Conservation (phyloP, 1,140 invertebrate genomes). For the Drosophila biarmipes region DNA sequence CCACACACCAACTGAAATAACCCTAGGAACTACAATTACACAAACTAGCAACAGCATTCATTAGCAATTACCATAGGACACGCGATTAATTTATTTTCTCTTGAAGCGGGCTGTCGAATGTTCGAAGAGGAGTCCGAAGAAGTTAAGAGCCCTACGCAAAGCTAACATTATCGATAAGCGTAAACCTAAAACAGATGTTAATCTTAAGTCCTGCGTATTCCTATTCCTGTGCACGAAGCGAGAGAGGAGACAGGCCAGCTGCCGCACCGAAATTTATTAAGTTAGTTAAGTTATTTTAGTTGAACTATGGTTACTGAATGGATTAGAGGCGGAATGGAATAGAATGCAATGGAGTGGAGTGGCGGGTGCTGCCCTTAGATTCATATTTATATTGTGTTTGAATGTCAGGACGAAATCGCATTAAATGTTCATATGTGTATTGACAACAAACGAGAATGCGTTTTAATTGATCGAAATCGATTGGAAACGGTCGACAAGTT, state of each 20-base stretch:
- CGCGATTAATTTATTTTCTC: constrained; percentile 42
- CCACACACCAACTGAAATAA: constrained; percentile 33
- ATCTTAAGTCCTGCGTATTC: constrained; percentile 49
- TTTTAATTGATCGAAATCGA: constrained; percentile 20
- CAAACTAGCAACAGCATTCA: constrained; percentile 33
- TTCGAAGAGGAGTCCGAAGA: constrained; percentile 1
- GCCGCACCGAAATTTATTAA: constrained; percentile 49
- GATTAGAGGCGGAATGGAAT: neutral
- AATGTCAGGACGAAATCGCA: constrained; percentile 6
- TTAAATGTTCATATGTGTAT: constrained; percentile 15
- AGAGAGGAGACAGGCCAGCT: constrained; percentile 13
- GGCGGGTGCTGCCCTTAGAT: neutral
- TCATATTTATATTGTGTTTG: constrained; percentile 7
- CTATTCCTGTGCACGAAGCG: constrained; percentile 43
- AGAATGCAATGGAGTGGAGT: neutral
- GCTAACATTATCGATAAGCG: constrained; percentile 39
- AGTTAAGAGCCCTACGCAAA: constrained; percentile 34
- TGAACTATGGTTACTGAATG: constrained; percentile 1
- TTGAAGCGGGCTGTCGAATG: constrained; percentile 14
- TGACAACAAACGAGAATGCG: constrained; percentile 1
- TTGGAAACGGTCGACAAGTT: neutral
- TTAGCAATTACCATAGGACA: constrained; percentile 36
- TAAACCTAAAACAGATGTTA: constrained; percentile 60
- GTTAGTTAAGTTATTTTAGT: constrained; percentile 56
- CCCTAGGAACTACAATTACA: constrained; percentile 17